Base-by-base conservation (phyloP, 2,113 vertebrate species). In the Dicerorhinus sumatrensis region DNA sequence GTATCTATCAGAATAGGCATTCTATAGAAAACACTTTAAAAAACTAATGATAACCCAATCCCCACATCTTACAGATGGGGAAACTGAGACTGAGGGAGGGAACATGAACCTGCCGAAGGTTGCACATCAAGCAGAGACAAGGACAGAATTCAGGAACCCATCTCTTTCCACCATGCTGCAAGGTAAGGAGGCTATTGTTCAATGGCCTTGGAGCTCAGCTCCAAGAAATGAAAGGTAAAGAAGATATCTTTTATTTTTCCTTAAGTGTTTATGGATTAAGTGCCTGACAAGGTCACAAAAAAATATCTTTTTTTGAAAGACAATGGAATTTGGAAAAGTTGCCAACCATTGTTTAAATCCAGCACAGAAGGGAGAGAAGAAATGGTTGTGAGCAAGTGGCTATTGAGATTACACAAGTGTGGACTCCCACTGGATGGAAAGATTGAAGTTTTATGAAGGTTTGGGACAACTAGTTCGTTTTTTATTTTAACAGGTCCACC, bases 361-460 rank as follows among this genome's bases (percentile, higher is more conserved):
- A 36, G 0, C 16, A 6, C 5, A 39, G 70, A 21, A 42, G 12
- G 7, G 5, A 82, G 31, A 88, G 36, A 67, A 20, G 25, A 46
- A 79, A 33, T 23, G 20, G 48, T 54, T 33, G 21, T 25, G 5
- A 82, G 29, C 31, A 31, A 17, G 46, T 39, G 27, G 9, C 56
- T 33, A 1, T 21, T 29, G 51, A 93, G 95, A 54, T 42, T 5
- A 39, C 46, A 16, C 7, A 31, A 18, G 7, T 1, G 4, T 3
- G 18, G 23, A 6, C 12, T n/a, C 62, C 42, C 17, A 18, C 3
- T 9, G 29, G n/a, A 10, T 18, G 25, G n/a, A 42, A 25, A 0
- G 13, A 46, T 8, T 39, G 21, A 39, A 9, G 27, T 13, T 51
- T 51, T 23, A 60, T 7, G 31, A 27, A 89, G n/a, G 29, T 11